phyloP scores from a whole-genome alignment of 2,888 invertebrate species.

The Eremobia ochroleuca region DNA sequence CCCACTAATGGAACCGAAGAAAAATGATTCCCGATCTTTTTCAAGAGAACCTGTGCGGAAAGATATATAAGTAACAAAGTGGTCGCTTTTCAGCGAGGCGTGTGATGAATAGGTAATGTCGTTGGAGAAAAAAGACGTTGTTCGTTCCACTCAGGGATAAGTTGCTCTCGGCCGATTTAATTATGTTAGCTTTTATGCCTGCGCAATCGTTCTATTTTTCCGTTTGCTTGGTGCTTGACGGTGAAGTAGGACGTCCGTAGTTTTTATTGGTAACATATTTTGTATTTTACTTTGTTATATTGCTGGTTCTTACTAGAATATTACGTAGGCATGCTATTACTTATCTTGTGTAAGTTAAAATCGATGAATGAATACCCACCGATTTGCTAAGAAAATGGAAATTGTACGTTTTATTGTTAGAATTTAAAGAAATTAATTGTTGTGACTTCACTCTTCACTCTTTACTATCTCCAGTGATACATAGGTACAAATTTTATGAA shows the following conservation, averaged over 20 bases:
- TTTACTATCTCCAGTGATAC: neutral
- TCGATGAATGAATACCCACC: neutral
- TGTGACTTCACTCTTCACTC: neutral
- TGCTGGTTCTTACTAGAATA: neutral
- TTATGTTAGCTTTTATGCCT: conserved; percentile 76
- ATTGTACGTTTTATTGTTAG: neutral
- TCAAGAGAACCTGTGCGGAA: conserved; percentile 69
- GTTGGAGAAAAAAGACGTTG: conserved; percentile 76
- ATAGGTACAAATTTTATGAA: neutral
- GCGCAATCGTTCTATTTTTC: conserved; percentile 65
- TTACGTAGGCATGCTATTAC: no score
- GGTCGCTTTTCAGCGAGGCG: conserved; percentile 79
- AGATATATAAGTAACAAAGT: conserved; percentile 78
- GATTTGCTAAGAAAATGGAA: neutral
- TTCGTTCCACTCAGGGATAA: conserved; percentile 71
- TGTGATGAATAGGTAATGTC: conserved; percentile 85
- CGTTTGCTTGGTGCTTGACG: conserved; percentile 25
- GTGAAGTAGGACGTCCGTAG: neutral
- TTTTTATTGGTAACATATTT: neutral
- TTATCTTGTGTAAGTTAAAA: neutral
- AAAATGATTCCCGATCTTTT: conserved; percentile 83
- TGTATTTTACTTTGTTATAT: conserved; percentile 1
- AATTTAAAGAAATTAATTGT: neutral
- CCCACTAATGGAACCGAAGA: conserved; percentile 82
- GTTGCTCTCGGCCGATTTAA: conserved; percentile 75